Percentiles rank a stretch among this genome's conserved stretches.
phyloP scores from a whole-genome alignment of 2,113 vertebrate genomes.

The Cryptotis parvus region DNA sequence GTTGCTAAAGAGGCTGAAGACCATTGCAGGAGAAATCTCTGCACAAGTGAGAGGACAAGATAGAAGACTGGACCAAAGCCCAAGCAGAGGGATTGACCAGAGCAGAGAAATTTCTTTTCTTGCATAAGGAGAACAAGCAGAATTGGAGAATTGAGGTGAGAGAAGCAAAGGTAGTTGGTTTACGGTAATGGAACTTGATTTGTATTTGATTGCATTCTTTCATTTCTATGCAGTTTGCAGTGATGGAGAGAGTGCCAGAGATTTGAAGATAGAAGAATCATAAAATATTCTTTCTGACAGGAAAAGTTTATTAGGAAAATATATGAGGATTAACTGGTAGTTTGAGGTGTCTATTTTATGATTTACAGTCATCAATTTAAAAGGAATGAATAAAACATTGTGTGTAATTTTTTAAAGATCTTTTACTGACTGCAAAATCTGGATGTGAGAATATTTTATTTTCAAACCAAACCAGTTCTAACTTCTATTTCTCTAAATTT shows the following conservation, averaged over 20 bases:
- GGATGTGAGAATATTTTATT: neutral
- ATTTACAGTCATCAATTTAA: constrained; percentile 7
- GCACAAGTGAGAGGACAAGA: neutral
- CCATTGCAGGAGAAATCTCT: neutral
- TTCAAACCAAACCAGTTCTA: neutral
- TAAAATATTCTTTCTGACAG: neutral
- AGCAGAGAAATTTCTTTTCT: neutral
- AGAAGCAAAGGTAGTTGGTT: neutral
- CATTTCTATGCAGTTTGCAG: neutral
- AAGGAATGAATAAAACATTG: constrained; percentile 7
- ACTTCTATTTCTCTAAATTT: neutral
- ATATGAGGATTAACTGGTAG: neutral
- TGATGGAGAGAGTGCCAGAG: neutral
- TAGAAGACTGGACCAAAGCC: neutral
- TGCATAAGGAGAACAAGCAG: neutral
- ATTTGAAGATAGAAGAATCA: constrained; percentile 15
- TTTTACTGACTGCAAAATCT: neutral
- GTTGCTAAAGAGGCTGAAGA: neutral
- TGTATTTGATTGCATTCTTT: constrained; percentile 1
- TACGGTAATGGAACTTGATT: neutral
- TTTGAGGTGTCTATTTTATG: neutral
- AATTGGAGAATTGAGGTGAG: neutral
- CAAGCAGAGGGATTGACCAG: neutral
- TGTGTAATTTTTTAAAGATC: neutral
- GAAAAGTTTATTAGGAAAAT: neutral